These are phyloP conservation scores for Diprion similis DNA, from an alignment of 1,140 invertebrate species.

Conservation along the genomic window DNA sequence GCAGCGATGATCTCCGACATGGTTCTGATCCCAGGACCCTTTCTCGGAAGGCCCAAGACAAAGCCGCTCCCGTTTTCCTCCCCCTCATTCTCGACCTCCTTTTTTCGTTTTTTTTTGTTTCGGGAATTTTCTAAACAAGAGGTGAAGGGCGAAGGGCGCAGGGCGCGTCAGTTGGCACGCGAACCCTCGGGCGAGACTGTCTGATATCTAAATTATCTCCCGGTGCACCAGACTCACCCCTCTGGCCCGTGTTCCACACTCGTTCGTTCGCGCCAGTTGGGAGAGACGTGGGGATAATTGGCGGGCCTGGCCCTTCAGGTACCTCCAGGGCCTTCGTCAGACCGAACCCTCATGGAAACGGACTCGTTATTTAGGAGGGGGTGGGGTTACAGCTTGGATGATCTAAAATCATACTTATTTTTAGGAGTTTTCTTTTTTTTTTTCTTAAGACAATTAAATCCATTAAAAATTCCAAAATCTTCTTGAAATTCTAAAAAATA, in stretches of 20 bases:
- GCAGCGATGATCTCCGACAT: background rate
- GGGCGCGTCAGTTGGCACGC: slow-evolving; percentile 18
- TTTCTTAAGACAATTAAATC: too few species aligned
- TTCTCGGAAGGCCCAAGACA: background rate
- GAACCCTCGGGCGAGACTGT: slow-evolving; percentile 11
- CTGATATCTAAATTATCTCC: slow-evolving; percentile 21
- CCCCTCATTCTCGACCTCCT: background rate
- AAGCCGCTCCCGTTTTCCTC: too few species aligned
- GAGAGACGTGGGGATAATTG: slow-evolving; percentile 17
- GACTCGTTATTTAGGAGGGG: too few species aligned
- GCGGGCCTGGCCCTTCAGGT: background rate
- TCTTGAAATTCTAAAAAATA: too few species aligned
- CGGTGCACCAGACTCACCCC: slow-evolving; percentile 2
- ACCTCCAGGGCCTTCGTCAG: background rate
- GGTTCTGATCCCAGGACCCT: too few species aligned
- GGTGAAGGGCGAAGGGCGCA: background rate
- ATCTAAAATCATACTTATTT: too few species aligned
- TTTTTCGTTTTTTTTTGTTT: background rate
- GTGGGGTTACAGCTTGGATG: too few species aligned
- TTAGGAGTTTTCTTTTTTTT: too few species aligned
- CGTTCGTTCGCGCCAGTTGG: slow-evolving; percentile 12
- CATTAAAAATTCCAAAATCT: too few species aligned
- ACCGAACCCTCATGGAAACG: too few species aligned
- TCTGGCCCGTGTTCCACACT: too few species aligned
- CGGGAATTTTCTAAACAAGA: too few species aligned